Base-by-base conservation (phyloP, 2,888 invertebrate genomes). In the Blastobasis adustella region DNA sequence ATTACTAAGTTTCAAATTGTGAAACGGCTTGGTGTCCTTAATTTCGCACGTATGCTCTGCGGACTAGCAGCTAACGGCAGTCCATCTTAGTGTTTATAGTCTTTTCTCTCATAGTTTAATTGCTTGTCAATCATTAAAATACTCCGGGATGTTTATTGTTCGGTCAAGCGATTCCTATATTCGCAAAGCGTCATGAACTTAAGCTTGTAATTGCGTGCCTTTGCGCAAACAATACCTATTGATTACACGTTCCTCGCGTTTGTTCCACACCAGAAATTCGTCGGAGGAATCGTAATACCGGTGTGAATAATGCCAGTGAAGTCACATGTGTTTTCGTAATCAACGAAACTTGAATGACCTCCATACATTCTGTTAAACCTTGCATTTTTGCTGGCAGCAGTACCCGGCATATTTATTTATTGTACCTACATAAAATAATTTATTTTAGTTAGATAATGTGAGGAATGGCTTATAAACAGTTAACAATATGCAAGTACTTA, bases 191-290 rank as follows among this genome's bases (percentile, higher is more conserved):
- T 23, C 23, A 23, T 23, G 23, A 23, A 23, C 23, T 23, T 23
- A 23, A 23, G 23, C 23, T 23, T 23, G 23, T 23, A 23, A 23
- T 23, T 23, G 23, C 23, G 23, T 23, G 6, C 10, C 37, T 46
- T 8, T 37, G 38, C 10, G 39, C 37, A n/a, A 51, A 51, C 54
- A 54, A 54, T 51, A 46, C 42, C 49, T 44, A 51, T 47, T 54
- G 54, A 54, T 46, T 49, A 45, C 47, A 5, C 40, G 48, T 48
- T 43, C 42, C 49, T 5, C 49, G 23, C 23, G 23, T 23, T 23
- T 23, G 23, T 23, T 23, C 23, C 23, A 23, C 23, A 23, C 23
- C 23, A 23, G 23, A 23, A 23, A 23, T 23, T 23, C 23, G 23
- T 23, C 23, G 23, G 23, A 23, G 23, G 23, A 1, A 23, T 23